Percentiles rank a stretch among this genome's conserved stretches.
phyloP scores from a whole-genome alignment of 1,140 invertebrate genomes.

The Argopecten irradians region DNA sequence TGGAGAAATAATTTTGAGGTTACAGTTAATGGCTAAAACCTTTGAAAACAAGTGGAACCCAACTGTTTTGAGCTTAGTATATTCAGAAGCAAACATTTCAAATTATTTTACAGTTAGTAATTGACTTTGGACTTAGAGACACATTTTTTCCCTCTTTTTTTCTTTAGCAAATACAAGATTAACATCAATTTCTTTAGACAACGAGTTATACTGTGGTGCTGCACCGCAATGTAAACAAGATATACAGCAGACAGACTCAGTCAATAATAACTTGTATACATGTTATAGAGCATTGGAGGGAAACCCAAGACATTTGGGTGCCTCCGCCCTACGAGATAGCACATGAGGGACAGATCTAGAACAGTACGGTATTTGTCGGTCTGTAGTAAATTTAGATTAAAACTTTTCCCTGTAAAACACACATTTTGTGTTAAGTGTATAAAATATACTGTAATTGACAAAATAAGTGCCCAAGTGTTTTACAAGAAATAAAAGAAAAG shows the following conservation, averaged over 20 bases:
- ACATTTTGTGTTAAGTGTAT: neutral
- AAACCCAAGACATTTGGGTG: neutral
- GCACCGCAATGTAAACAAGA: neutral
- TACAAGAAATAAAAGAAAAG: no score
- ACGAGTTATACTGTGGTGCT: neutral
- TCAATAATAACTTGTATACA: constrained; percentile 11
- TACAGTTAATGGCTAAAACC: neutral
- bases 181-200: neutral
- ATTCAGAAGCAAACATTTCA: neutral
- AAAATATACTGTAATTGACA: no score
- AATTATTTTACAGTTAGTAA: neutral
- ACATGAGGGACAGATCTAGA: neutral
- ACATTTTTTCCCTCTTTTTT: no score
- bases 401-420: neutral
- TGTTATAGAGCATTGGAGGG: neutral
- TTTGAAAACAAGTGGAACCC: constrained; percentile 21
- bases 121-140: neutral
- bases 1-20: neutral
- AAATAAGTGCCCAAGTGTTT: no score
- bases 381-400: neutral
- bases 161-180: constrained; percentile 12
- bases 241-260: neutral
- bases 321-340: neutral
- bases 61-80: neutral
- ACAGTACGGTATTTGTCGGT: neutral